Conservation (phyloP, 2,797 vertebrate genomes). For the Tadarida brasiliensis region DNA sequence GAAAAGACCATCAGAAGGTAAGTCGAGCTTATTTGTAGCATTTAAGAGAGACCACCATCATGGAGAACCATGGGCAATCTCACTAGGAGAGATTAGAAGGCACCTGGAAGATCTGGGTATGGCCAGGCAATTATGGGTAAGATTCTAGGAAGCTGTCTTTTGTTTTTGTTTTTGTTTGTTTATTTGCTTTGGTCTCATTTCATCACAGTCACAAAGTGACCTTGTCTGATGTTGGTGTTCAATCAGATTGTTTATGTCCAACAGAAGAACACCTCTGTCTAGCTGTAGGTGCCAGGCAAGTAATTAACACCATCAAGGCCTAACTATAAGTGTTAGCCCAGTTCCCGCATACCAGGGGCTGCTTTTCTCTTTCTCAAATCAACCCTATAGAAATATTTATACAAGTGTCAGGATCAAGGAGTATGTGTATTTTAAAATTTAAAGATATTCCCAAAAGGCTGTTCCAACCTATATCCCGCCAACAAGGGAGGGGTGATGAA, state of each 20-base stretch:
- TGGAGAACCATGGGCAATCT: neutral
- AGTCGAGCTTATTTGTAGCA: neutral
- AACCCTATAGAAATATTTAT: constrained; percentile 41
- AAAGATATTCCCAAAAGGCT: constrained; percentile 42
- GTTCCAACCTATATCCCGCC: neutral
- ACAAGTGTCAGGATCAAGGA: constrained; percentile 42
- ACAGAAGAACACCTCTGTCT: neutral
- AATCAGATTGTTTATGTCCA: neutral
- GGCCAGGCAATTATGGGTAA: neutral
- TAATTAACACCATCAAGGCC: neutral
- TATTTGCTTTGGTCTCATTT: neutral
- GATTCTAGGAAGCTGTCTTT: neutral
- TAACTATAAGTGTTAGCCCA: neutral
- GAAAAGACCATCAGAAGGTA: neutral
- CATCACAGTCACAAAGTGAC: neutral
- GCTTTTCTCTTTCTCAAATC: constrained; percentile 52
- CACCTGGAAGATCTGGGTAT: neutral
- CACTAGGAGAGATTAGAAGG: neutral
- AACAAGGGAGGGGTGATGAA: constrained; percentile 19
- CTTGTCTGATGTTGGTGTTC: neutral
- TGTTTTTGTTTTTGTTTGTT: neutral
- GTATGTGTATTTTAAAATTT: constrained; percentile 55
- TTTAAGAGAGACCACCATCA: neutral
- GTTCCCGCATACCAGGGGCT: neutral
- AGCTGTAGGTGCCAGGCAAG: neutral